Percentiles rank a stretch among this genome's conserved stretches.
Conservation (phyloP, 2,797 vertebrate genomes). For the Peromyscus attwateri region DNA sequence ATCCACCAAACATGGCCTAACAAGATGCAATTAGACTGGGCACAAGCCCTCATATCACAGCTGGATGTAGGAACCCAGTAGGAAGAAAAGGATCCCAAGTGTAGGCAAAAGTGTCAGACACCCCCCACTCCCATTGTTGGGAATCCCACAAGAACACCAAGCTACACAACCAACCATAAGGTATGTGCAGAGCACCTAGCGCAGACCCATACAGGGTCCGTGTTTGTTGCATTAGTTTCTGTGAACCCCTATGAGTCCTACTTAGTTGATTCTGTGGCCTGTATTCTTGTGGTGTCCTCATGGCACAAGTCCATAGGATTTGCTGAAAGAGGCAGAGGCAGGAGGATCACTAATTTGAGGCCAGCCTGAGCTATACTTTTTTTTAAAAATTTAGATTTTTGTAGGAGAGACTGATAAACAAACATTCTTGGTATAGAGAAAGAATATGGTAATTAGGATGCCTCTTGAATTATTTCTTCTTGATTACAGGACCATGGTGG, state of each 20-base stretch:
- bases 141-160: neutral
- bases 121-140: neutral
- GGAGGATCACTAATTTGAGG: neutral
- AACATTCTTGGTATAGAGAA: neutral
- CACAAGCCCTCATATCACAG: neutral
- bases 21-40: neutral
- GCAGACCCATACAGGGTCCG: neutral
- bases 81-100: neutral
- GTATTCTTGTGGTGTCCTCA: neutral
- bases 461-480: neutral
- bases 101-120: neutral
- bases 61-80: neutral
- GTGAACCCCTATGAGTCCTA: neutral
- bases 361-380: neutral
- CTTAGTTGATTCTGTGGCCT: neutral
- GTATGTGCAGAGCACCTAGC: neutral
- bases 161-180: neutral
- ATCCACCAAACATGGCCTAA: neutral
- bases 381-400: neutral
- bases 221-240: neutral
- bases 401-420: neutral
- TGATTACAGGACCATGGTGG: neutral
- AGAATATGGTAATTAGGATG: neutral
- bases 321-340: neutral
- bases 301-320: neutral